Evolutionary conservation across 1,140 invertebrate species (phyloP).

Genomic region (Temnothorax curvispinosus): DNA sequence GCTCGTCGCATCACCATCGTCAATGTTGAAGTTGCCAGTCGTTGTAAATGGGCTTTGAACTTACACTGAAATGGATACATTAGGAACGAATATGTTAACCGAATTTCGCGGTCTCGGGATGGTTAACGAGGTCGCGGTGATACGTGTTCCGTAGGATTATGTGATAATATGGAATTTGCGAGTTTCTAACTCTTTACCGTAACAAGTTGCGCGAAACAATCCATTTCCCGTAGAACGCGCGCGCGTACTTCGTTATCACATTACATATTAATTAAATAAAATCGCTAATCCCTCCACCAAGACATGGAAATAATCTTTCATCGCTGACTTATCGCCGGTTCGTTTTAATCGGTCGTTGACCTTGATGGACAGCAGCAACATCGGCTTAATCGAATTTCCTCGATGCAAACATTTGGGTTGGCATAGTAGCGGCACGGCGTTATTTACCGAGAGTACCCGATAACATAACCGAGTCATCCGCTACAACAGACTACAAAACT

Average conservation of each 20-base stretch:
- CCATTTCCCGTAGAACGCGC: not conserved
- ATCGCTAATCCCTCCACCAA: not conserved
- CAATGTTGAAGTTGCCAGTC: conserved; percentile 24
- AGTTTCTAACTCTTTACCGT: conserved; percentile 27
- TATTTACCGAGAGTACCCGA: conserved; percentile 30
- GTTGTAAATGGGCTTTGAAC: conserved; percentile 46
- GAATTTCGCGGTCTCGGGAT: conserved; percentile 23
- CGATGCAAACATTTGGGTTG: conserved; percentile 1
- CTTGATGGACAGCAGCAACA: not conserved
- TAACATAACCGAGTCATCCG: conserved; percentile 33
- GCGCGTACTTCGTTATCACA: not conserved
- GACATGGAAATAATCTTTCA: not conserved
- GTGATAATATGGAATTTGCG: conserved; percentile 42
- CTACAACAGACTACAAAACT: conserved; percentile 23
- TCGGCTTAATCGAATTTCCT: conserved; percentile 24
- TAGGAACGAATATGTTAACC: conserved; percentile 47
- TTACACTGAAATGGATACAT: conserved; percentile 37
- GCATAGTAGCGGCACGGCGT: conserved; percentile 22
- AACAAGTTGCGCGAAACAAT: conserved; percentile 35
- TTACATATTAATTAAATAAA: not conserved
- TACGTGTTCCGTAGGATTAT: not conserved
- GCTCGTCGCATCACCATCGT: not conserved
- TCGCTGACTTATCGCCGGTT: not conserved
- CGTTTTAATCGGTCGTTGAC: conserved; percentile 26
- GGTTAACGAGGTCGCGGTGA: conserved; percentile 28